Evolutionary conservation across 2,888 invertebrate species (phyloP).

Genomic region (Diarsia rubi): DNA sequence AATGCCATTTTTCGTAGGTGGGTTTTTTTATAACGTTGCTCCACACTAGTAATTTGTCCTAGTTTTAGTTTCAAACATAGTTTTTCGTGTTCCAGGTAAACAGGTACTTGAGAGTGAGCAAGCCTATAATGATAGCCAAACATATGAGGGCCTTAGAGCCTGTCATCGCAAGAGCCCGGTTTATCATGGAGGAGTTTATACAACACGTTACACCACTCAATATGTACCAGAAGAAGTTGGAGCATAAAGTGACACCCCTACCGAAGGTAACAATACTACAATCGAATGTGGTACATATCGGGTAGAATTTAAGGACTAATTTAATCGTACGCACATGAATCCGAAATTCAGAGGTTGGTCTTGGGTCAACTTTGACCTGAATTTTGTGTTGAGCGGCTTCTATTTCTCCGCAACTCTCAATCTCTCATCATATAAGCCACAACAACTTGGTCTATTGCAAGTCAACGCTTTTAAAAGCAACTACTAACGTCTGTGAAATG

Average conservation of each 20-base stretch:
- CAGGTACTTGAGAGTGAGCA: slow-evolving; percentile 73
- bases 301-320: neutral
- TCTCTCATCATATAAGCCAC: neutral
- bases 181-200: slow-evolving; percentile 88
- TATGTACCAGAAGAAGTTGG: slow-evolving; percentile 70
- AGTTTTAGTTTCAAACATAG: neutral
- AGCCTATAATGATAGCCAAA: slow-evolving; percentile 75
- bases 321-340: neutral
- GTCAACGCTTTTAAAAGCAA: neutral
- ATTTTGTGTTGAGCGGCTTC: neutral
- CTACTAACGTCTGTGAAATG: neutral
- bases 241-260: slow-evolving; percentile 11
- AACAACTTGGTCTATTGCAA: neutral
- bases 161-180: slow-evolving; percentile 79
- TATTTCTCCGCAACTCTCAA: neutral
- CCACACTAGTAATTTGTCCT: too few species aligned
- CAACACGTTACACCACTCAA: slow-evolving; percentile 81
- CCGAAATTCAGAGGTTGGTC: too few species aligned
- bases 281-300: neutral
- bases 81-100: slow-evolving; percentile 71
- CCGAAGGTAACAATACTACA: slow-evolving; percentile 20
- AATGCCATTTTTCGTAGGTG: neutral
- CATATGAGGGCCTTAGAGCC: slow-evolving; percentile 79
- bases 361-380: too few species aligned
- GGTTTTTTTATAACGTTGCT: too few species aligned